Evolutionary conservation across 2,888 invertebrate species (phyloP).

Genomic region (Thelaira solivaga): DNA sequence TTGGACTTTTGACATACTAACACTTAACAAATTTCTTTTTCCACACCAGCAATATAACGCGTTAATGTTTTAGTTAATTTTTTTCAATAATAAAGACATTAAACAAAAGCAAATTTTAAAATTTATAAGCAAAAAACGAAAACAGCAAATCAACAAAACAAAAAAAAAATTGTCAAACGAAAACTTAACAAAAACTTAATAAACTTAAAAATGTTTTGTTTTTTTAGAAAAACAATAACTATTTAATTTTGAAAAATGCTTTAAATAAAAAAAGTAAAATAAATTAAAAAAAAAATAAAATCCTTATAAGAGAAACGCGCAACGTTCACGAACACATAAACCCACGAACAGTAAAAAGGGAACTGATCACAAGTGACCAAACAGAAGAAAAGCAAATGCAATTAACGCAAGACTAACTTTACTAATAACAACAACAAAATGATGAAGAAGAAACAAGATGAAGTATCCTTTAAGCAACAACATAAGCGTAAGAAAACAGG

Average conservation of each 20-base stretch:
- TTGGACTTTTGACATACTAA: slow-evolving; percentile 58
- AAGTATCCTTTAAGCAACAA: slow-evolving; percentile 32
- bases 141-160: slow-evolving; percentile 29
- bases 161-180: slow-evolving; percentile 42
- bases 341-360: slow-evolving; percentile 50
- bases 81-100: background rate
- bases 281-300: background rate
- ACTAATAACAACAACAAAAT: background rate
- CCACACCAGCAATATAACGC: slow-evolving; percentile 11
- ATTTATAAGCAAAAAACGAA: background rate
- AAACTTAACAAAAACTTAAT: slow-evolving; percentile 61
- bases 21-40: slow-evolving; percentile 49
- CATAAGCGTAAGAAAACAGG: slow-evolving; percentile 23
- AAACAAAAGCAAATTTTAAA: background rate
- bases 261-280: no score
- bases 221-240: slow-evolving; percentile 1
- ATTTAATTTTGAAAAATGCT: slow-evolving; percentile 4
- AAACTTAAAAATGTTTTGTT: background rate
- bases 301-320: slow-evolving; percentile 14
- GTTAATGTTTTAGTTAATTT: slow-evolving; percentile 5
- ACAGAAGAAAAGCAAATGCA: slow-evolving; percentile 34
- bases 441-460: slow-evolving; percentile 10
- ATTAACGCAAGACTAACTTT: slow-evolving; percentile 1
- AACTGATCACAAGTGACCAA: slow-evolving; percentile 62
- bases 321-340: slow-evolving; percentile 41